phyloP scores from a whole-genome alignment of 2,888 invertebrate genomes.

The Tromatobia lineatoria region DNA sequence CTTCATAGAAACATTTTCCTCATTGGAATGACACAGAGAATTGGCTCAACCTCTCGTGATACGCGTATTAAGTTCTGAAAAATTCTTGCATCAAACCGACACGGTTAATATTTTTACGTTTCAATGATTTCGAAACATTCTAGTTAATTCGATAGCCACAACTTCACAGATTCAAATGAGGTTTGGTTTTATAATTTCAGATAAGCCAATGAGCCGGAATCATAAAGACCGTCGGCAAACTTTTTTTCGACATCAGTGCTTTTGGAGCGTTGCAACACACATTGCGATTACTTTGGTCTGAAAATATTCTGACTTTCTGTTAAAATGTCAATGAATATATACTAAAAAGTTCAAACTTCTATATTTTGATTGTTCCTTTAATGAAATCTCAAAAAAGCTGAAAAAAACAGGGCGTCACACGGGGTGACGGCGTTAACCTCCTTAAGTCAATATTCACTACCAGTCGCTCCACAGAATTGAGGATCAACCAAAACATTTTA shows the following conservation, averaged over 20 bases:
- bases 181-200: constrained; percentile 14
- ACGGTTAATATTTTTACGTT: too few relatives aligned
- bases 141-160: too few relatives aligned
- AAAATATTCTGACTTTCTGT: constrained; percentile 33
- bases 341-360: constrained; percentile 31
- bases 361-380: constrained; percentile 38
- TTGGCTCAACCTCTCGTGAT: too few relatives aligned
- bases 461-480: too few relatives aligned
- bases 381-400: constrained; percentile 22
- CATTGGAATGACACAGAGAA: too few relatives aligned
- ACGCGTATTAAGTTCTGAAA: too few relatives aligned
- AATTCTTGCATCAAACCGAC: too few relatives aligned
- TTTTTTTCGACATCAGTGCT: constrained; percentile 27
- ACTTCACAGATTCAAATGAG: constrained; percentile 5
- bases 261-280: constrained; percentile 30
- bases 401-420: constrained; percentile 20
- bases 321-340: constrained; percentile 27
- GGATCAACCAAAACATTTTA: too few relatives aligned
- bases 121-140: background rate
- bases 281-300: constrained; percentile 25
- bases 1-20: too few relatives aligned
- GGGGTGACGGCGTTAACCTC: constrained; percentile 21
- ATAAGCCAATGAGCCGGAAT: constrained; percentile 29
- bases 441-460: too few relatives aligned
- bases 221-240: constrained; percentile 22